Percentiles rank a stretch among this genome's conserved stretches.
These are phyloP conservation scores for Callocephalon fimbriatum DNA, from an alignment of 2,113 vertebrate species.

Conservation along the genomic window DNA sequence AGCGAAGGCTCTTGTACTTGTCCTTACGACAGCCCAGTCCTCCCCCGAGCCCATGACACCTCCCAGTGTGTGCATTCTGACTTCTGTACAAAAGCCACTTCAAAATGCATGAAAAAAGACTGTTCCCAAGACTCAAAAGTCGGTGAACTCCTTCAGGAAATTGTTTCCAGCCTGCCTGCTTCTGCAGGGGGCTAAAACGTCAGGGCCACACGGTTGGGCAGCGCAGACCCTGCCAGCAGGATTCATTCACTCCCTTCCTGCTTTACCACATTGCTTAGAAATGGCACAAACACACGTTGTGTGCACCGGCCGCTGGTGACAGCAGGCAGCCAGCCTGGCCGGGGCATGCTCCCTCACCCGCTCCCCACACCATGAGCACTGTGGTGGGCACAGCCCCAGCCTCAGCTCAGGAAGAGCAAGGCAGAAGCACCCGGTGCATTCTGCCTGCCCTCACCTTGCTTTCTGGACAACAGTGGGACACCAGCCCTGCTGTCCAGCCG, in stretches of 20 bases:
- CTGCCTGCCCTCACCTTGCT: not conserved
- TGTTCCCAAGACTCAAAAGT: not conserved
- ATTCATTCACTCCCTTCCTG: not conserved
- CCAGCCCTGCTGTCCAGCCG: not conserved
- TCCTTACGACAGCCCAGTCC: fast-evolving
- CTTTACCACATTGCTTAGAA: not conserved
- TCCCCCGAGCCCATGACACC: not conserved
- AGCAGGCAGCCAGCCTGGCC: not conserved
- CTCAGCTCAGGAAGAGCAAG: not conserved
- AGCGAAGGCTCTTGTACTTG: not conserved
- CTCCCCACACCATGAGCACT: fast-evolving
- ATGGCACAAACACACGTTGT: too few species aligned
- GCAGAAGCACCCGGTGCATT: not conserved
- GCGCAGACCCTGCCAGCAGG: not conserved
- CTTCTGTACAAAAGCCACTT: not conserved
- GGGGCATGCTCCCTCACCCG: not conserved
- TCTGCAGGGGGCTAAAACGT: not conserved
- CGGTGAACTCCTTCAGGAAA: not conserved
- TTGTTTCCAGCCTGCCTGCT: not conserved
- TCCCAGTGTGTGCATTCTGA: not conserved
- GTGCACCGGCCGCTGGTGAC: not conserved
- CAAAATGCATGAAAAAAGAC: not conserved
- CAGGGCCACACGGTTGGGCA: fast-evolving
- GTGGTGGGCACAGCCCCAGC: not conserved
- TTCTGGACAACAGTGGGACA: not conserved